Percentiles rank a stretch among this genome's conserved stretches.
These are phyloP conservation scores for Lutjanus erythropterus DNA, from an alignment of 2,113 vertebrate species.

Conservation along the genomic window DNA sequence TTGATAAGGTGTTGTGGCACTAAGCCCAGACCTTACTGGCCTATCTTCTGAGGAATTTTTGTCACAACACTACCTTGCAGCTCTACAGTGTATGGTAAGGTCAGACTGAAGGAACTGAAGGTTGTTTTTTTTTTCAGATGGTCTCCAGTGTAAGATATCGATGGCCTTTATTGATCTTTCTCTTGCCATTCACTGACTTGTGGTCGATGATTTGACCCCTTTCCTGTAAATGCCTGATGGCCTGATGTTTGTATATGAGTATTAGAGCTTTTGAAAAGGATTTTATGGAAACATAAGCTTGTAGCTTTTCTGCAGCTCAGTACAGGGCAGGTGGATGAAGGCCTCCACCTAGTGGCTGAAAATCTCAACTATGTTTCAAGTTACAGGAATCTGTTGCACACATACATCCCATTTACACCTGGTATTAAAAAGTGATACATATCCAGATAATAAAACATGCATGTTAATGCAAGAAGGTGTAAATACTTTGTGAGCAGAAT, in stretches of 20 bases:
- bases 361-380: neutral
- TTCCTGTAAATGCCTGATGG: neutral
- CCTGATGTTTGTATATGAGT: neutral
- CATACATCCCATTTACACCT: too few relatives aligned
- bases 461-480: too few relatives aligned
- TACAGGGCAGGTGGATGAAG: neutral
- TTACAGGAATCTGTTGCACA: neutral
- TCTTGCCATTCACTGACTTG: neutral
- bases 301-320: neutral
- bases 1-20: too few relatives aligned
- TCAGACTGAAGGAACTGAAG: neutral
- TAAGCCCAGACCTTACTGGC: too few relatives aligned
- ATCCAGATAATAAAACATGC: too few relatives aligned
- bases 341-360: conserved; percentile 43
- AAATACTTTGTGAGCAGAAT: too few relatives aligned
- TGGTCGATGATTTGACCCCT: neutral
- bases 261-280: neutral
- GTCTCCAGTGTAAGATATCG: neutral
- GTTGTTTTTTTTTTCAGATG: neutral
- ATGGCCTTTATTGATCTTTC: neutral
- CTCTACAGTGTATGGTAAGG: neutral
- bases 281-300: neutral
- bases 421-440: too few relatives aligned
- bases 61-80: neutral
- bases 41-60: too few relatives aligned